phyloP scores from a whole-genome alignment of 2,797 vertebrate species.

The Fistularia tabacaria region DNA sequence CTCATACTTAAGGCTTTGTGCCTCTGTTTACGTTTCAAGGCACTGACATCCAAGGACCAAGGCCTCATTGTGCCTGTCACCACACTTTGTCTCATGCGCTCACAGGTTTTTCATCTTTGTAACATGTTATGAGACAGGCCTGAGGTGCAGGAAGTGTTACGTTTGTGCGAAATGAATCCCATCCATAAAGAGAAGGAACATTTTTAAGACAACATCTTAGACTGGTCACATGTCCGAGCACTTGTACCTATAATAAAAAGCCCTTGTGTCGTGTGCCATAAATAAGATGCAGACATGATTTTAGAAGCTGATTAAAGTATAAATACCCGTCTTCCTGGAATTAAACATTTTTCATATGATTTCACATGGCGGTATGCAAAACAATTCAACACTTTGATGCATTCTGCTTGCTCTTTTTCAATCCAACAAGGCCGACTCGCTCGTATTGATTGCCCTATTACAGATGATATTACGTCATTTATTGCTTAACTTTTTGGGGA shows the following conservation, averaged over 20 bases:
- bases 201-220: not conserved
- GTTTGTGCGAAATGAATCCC: conserved; percentile 10
- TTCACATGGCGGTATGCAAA: too few relatives aligned
- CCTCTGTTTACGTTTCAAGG: conserved; percentile 56
- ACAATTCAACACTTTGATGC: too few relatives aligned
- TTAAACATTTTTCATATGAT: too few relatives aligned
- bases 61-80: too few relatives aligned
- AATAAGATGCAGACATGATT: not conserved
- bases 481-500: too few relatives aligned
- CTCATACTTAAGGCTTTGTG: conserved; percentile 54
- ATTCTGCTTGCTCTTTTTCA: too few relatives aligned
- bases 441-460: too few relatives aligned
- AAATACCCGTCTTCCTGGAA: too few relatives aligned
- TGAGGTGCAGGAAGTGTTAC: conserved; percentile 17
- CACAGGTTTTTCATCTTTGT: conserved; percentile 27
- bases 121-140: conserved; percentile 28
- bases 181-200: conserved; percentile 1
- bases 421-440: too few relatives aligned
- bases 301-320: not conserved
- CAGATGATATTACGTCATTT: too few relatives aligned
- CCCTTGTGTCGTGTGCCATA: not conserved
- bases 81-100: conserved; percentile 20
- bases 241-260: not conserved
- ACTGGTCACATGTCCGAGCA: not conserved
- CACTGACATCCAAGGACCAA: not conserved